These are phyloP conservation scores for Cynopterus sphinx DNA, from an alignment of 2,797 vertebrate genomes.

Conservation along the genomic window DNA sequence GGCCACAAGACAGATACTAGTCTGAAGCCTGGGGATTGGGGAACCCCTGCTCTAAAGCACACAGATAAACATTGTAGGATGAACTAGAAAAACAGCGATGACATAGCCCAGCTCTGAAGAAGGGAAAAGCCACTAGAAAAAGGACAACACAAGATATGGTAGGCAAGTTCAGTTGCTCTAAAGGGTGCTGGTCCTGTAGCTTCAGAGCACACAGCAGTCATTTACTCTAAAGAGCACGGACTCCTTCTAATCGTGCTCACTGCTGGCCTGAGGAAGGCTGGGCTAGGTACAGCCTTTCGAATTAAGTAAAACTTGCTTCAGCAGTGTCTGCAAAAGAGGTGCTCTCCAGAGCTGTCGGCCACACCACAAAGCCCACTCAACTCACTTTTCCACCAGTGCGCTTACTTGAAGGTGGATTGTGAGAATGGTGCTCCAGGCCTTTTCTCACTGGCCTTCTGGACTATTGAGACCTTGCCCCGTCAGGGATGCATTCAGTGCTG, in stretches of 20 bases:
- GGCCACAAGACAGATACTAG: no score
- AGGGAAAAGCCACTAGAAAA: background rate
- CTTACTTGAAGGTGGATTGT: background rate
- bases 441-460: background rate
- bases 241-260: background rate
- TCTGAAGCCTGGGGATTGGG: no score
- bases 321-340: background rate
- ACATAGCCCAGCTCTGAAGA: background rate
- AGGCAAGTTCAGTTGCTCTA: slow-evolving; percentile 40
- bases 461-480: background rate
- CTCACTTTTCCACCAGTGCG: background rate
- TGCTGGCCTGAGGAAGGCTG: no score
- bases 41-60: background rate
- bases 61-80: background rate
- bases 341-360: background rate
- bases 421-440: no score
- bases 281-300: slow-evolving; percentile 2
- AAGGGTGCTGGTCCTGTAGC: slow-evolving; percentile 2
- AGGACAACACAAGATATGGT: slow-evolving; percentile 27
- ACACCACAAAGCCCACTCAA: background rate
- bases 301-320: background rate
- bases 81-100: slow-evolving; percentile 35
- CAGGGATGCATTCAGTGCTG: background rate
- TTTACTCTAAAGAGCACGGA: slow-evolving; percentile 49
- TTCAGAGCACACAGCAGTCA: slow-evolving; percentile 13